These are phyloP conservation scores for Porites cylindrica DNA, from an alignment of 92 coral and sea anemone species.

Conservation along the genomic window DNA sequence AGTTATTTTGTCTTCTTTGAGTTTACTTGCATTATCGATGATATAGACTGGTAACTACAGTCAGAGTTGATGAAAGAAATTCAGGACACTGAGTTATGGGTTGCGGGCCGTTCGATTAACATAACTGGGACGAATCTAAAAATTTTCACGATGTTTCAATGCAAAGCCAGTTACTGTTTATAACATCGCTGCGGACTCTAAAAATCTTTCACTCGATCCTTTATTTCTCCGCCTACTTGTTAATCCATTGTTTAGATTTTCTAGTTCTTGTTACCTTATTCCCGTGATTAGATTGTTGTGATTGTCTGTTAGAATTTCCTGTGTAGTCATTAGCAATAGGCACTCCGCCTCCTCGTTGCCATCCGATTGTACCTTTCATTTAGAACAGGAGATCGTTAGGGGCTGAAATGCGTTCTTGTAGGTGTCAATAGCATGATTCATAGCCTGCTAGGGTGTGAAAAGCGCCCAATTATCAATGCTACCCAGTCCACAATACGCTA, in stretches of 20 bases:
- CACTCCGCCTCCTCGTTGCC: constrained; percentile 35
- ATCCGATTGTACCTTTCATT: background rate
- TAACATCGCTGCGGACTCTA: background rate
- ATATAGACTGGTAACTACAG: no score
- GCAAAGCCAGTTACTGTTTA: background rate
- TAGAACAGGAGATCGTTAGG: constrained; percentile 23
- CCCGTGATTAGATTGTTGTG: constrained; percentile 27
- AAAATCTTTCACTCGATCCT: background rate
- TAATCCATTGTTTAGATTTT: constrained; percentile 1
- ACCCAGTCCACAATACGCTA: constrained; percentile 32
- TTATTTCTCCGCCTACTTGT: constrained; percentile 51
- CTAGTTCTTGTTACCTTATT: constrained; percentile 1
- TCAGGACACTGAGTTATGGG: no score
- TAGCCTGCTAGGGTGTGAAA: constrained; percentile 1
- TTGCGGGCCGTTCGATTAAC: no score
- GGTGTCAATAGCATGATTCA: constrained; percentile 49
- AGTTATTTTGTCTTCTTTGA: no score
- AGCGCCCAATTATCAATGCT: constrained; percentile 27
- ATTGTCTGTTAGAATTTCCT: constrained; percentile 47
- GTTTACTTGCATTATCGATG: no score
- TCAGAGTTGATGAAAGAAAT: no score
- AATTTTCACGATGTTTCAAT: no score
- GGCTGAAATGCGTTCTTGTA: constrained; percentile 15
- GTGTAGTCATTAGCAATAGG: constrained; percentile 37
- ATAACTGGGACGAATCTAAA: no score